Conservation (phyloP, 2,113 vertebrate species). For the Deroptyus accipitrinus region DNA sequence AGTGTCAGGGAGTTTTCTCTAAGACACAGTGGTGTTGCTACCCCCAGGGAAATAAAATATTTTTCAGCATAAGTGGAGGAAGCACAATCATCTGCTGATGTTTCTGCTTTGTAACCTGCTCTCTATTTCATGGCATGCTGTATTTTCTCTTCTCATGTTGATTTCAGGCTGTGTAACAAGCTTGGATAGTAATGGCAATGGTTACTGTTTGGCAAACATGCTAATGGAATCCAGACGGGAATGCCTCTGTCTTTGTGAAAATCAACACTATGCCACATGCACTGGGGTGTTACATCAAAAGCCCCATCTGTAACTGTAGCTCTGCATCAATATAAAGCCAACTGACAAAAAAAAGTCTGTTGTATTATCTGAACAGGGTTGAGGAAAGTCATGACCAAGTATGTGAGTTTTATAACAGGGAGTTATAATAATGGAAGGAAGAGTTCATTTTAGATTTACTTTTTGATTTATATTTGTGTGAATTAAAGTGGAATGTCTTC, state of each 20-base stretch:
- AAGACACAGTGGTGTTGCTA: neutral
- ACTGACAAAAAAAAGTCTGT: neutral
- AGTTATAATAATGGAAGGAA: neutral
- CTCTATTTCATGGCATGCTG: neutral
- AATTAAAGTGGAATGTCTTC: neutral
- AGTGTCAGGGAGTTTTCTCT: neutral
- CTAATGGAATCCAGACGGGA: neutral
- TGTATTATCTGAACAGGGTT: neutral
- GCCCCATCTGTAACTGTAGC: neutral
- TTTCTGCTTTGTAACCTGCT: neutral
- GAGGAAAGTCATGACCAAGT: neutral
- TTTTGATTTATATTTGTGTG: neutral
- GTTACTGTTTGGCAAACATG: neutral
- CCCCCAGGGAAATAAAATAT: neutral
- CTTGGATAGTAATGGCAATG: neutral
- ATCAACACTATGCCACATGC: neutral
- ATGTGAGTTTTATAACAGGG: neutral
- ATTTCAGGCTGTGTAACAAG: neutral
- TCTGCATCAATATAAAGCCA: neutral
- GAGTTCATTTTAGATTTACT: neutral
- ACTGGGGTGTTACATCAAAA: neutral
- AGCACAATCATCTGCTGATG: neutral
- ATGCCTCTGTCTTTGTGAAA: neutral
- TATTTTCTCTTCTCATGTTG: neutral
- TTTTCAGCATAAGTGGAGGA: neutral